These are phyloP conservation scores for Premnoplex brunnescens DNA, from an alignment of 2,797 vertebrate species.

Conservation along the genomic window DNA sequence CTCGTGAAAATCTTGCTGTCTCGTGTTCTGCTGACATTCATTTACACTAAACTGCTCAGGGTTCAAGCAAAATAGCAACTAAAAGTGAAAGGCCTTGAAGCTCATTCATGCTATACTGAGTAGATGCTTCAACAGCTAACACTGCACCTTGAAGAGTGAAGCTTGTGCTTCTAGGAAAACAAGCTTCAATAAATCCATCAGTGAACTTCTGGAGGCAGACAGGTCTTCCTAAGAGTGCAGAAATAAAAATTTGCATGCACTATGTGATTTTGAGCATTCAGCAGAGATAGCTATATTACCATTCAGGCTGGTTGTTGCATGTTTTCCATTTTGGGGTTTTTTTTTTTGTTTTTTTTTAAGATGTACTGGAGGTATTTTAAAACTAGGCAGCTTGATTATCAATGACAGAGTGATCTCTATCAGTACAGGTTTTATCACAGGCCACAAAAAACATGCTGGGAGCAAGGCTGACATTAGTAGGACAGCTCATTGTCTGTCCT, in stretches of 20 bases:
- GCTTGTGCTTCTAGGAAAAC: not conserved
- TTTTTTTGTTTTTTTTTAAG: not conserved
- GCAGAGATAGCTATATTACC: rapidly evolving
- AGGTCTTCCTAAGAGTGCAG: not conserved
- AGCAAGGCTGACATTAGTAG: not conserved
- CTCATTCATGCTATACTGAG: not conserved
- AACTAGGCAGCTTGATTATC: not conserved
- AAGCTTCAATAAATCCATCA: not conserved
- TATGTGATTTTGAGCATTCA: not conserved
- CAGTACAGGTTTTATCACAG: not conserved
- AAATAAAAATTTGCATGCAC: not conserved
- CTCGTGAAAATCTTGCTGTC: not conserved
- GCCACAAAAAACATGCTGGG: not conserved
- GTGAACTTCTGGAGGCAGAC: not conserved
- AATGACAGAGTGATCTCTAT: not conserved
- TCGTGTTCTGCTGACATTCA: not conserved
- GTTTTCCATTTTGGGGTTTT: not conserved
- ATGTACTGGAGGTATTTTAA: not conserved
- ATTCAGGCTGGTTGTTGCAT: not conserved
- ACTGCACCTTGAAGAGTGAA: not conserved
- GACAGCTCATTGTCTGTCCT: not conserved
- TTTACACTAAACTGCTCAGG: not conserved
- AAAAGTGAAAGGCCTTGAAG: not conserved
- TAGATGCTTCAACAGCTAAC: not conserved
- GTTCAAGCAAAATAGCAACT: not conserved